phyloP scores from a whole-genome alignment of 2,888 invertebrate species.

The Nephrotoma flavescens region DNA sequence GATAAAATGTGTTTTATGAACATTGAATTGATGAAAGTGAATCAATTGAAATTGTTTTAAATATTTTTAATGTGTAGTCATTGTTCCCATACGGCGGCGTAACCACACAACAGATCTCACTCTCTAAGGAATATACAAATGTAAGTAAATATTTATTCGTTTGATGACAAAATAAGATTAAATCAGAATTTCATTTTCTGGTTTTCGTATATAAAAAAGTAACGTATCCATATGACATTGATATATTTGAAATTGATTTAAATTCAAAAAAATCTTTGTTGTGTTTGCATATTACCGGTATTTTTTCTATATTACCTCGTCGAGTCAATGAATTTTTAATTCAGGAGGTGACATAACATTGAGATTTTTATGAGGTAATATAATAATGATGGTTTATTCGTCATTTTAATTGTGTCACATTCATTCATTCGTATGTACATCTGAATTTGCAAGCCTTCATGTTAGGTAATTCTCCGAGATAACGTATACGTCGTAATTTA shows the following conservation, averaged over 20 bases:
- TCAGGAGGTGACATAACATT: neutral
- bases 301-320: neutral
- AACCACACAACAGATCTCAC: neutral
- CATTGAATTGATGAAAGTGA: neutral
- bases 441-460: too few relatives aligned
- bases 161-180: neutral
- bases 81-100: neutral
- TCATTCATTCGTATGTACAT: neutral
- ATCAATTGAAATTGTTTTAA: neutral
- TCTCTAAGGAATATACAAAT: neutral
- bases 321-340: neutral
- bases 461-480: too few relatives aligned
- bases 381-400: neutral
- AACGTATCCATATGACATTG: neutral
- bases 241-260: neutral
- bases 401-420: neutral
- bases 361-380: neutral
- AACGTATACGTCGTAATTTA: too few relatives aligned
- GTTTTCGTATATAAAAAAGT: neutral
- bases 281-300: neutral
- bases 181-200: neutral
- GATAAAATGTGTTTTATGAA: neutral
- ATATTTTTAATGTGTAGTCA: neutral
- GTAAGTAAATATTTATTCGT: neutral
- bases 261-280: neutral